Percentiles rank a stretch among this genome's conserved stretches.
Conservation (phyloP, 2,113 vertebrate species). For the Phoenicopterus ruber region DNA sequence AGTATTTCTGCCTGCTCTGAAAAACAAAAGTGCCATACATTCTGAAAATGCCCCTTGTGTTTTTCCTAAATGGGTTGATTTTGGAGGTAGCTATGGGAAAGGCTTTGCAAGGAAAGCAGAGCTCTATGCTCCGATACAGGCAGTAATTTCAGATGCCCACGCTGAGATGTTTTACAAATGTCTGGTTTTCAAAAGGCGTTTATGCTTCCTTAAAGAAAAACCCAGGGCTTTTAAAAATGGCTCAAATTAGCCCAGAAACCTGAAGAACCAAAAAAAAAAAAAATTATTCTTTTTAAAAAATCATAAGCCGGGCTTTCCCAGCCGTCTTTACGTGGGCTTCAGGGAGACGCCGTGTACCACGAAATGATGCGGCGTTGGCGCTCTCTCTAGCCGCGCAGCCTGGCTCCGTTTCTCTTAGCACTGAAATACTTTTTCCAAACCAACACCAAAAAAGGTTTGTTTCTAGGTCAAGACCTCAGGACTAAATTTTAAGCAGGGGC, state of each 20-base stretch:
- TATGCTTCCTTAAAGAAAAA: not conserved
- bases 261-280: not conserved
- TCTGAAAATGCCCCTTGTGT: not conserved
- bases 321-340: not conserved
- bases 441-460: constrained; percentile 62
- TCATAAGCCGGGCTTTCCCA: not conserved
- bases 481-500: constrained; percentile 25
- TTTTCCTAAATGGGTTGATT: not conserved
- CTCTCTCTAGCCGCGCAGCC: not conserved
- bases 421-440: constrained; percentile 37
- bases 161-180: not conserved
- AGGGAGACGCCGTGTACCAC: not conserved
- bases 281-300: not conserved
- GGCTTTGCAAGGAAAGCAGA: not conserved
- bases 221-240: not conserved
- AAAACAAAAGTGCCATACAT: not conserved
- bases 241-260: not conserved
- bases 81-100: not conserved
- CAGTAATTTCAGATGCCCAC: not conserved
- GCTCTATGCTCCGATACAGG: not conserved
- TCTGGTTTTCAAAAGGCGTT: not conserved
- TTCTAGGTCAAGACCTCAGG: constrained; percentile 60
- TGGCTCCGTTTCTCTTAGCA: not conserved
- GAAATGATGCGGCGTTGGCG: too few relatives aligned
- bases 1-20: not conserved